Conservation (phyloP, 2,797 vertebrate species). For the Craterocephalus amniculus region DNA sequence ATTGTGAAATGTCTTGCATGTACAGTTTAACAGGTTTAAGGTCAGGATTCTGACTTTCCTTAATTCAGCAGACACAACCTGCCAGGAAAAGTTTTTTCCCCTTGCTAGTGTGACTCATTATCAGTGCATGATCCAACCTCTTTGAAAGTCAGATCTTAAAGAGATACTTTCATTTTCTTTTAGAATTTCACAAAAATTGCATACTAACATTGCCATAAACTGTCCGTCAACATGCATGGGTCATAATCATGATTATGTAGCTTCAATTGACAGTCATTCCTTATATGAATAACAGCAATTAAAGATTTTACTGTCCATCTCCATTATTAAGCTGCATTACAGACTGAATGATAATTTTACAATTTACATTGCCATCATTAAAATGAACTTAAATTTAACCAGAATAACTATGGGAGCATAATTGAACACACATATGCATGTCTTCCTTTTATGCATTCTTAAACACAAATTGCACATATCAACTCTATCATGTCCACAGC, state of each 20-base stretch:
- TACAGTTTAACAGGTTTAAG: conserved; percentile 33
- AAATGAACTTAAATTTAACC: not conserved
- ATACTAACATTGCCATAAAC: not conserved
- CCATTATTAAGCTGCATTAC: not conserved
- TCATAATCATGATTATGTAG: not conserved
- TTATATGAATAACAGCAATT: not conserved
- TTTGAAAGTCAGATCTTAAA: conserved; percentile 11
- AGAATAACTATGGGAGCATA: not conserved
- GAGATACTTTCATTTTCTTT: not conserved
- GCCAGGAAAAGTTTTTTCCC: not conserved
- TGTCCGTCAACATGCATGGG: not conserved
- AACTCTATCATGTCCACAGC: not conserved
- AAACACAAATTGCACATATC: not conserved
- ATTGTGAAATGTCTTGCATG: conserved; percentile 25
- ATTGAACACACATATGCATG: not conserved
- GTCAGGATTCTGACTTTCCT: conserved; percentile 27
- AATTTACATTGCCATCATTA: not conserved
- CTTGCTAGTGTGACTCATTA: conserved; percentile 13
- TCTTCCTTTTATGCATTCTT: not conserved
- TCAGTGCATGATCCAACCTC: not conserved
- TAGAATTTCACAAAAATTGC: conserved; percentile 2
- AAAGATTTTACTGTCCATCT: not conserved
- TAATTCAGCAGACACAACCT: conserved; percentile 13
- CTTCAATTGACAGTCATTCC: not conserved
- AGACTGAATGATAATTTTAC: not conserved